These are phyloP conservation scores for Ptilorrhoa leucosticta DNA, from an alignment of 2,113 vertebrate genomes.

Conservation along the genomic window DNA sequence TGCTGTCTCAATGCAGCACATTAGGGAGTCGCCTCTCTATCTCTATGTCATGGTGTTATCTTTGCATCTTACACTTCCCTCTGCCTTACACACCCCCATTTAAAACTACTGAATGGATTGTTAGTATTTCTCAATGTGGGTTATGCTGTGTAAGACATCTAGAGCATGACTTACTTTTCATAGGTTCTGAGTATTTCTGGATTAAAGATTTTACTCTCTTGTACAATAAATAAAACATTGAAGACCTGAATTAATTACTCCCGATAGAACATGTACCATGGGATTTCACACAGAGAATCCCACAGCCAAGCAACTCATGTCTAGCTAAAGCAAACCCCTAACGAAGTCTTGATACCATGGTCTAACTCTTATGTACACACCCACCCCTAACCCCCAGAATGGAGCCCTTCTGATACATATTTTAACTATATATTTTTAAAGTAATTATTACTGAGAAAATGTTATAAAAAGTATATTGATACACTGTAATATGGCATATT, in stretches of 20 bases:
- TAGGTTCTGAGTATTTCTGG: neutral
- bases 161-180: neutral
- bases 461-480: neutral
- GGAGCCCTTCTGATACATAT: neutral
- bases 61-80: neutral
- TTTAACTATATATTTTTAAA: neutral
- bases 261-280: fast-evolving
- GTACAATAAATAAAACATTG: neutral
- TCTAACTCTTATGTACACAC: neutral
- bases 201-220: neutral
- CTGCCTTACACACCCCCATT: neutral
- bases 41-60: fast-evolving
- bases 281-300: neutral
- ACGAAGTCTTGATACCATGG: neutral
- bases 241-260: neutral
- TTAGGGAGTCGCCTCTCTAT: neutral
- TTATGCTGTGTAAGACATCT: neutral
- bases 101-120: neutral
- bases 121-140: neutral
- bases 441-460: neutral
- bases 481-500: neutral
- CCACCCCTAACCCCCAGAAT: neutral
- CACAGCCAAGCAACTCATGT: neutral
- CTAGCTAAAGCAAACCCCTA: neutral
- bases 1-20: neutral